Conservation (phyloP, 2,888 invertebrate genomes). For the Lissocephala sabroskyi region DNA sequence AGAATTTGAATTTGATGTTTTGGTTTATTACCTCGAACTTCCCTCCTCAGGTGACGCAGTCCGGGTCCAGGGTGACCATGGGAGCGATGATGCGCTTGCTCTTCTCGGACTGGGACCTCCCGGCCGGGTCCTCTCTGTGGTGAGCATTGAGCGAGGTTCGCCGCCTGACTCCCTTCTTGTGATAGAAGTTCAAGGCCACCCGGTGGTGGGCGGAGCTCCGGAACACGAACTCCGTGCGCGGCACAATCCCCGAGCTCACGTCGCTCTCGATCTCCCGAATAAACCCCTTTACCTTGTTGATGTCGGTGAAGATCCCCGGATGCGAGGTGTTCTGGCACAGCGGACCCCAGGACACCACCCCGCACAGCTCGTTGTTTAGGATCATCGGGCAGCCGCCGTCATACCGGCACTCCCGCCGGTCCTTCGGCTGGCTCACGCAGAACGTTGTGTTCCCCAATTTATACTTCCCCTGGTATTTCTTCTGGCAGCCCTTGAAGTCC, state of each 20-base stretch:
- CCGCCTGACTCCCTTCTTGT: too few relatives aligned
- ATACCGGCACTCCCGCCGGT: constrained; percentile 14
- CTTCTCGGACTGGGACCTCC: too few relatives aligned
- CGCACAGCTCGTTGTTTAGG: constrained; percentile 15
- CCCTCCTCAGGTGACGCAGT: too few relatives aligned
- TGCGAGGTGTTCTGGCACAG: constrained; percentile 13
- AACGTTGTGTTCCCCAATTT: constrained; percentile 3
- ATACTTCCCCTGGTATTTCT: neutral
- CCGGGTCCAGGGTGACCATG: too few relatives aligned
- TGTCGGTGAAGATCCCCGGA: constrained; percentile 25
- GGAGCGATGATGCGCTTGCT: too few relatives aligned
- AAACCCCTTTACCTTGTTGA: constrained; percentile 3
- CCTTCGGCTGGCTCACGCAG: constrained; percentile 5
- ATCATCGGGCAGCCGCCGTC: constrained; percentile 25
- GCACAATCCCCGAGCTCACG: neutral
- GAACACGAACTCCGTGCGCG: too few relatives aligned
- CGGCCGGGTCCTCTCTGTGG: too few relatives aligned
- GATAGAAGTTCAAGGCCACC: too few relatives aligned
- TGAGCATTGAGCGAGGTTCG: too few relatives aligned
- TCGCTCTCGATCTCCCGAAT: constrained; percentile 2
- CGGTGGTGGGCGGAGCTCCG: too few relatives aligned
- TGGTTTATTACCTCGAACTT: too few relatives aligned
- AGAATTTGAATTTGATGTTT: too few relatives aligned
- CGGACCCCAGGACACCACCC: constrained; percentile 24
- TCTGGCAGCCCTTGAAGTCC: neutral